Evolutionary conservation across 2,888 invertebrate species (phyloP).

Genomic region (Cryptus viduatorius): DNA sequence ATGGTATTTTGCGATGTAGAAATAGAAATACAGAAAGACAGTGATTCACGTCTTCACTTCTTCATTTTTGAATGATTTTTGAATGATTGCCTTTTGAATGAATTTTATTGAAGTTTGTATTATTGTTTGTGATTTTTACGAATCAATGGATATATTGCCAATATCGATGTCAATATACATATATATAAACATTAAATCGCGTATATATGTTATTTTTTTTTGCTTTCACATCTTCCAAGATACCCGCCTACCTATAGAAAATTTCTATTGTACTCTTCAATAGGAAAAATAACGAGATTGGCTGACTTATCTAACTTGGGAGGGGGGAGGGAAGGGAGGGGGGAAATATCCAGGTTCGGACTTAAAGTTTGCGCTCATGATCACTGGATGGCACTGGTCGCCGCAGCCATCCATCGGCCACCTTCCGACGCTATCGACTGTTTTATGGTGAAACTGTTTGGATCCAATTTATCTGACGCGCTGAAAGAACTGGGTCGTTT

Average conservation of each 20-base stretch:
- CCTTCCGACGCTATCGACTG: conserved; percentile 60
- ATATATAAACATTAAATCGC: not conserved
- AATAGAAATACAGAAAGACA: conserved; percentile 9
- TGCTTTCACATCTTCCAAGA: not conserved
- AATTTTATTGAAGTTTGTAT: not conserved
- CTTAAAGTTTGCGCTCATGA: conserved; percentile 72
- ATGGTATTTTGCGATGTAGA: not conserved
- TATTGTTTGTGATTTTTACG: not conserved
- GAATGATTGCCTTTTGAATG: not conserved
- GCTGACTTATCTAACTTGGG: not conserved
- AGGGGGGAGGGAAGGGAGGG: conserved; percentile 4
- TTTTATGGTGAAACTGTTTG: conserved; percentile 77
- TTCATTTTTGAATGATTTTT: not conserved
- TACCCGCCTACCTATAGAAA: not conserved
- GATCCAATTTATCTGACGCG: conserved; percentile 78
- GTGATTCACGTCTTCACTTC: not conserved
- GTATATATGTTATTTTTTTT: not conserved
- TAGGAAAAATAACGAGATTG: conserved; percentile 1
- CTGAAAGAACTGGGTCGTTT: conserved; percentile 77
- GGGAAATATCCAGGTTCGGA: conserved; percentile 33
- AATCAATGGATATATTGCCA: too few relatives aligned
- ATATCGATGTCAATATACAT: not conserved
- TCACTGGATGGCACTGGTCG: conserved; percentile 69
- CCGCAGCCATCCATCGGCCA: conserved; percentile 40
- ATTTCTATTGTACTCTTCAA: not conserved